phyloP scores from a whole-genome alignment of 2,888 invertebrate species.

The Lasioglossum marginatum region DNA sequence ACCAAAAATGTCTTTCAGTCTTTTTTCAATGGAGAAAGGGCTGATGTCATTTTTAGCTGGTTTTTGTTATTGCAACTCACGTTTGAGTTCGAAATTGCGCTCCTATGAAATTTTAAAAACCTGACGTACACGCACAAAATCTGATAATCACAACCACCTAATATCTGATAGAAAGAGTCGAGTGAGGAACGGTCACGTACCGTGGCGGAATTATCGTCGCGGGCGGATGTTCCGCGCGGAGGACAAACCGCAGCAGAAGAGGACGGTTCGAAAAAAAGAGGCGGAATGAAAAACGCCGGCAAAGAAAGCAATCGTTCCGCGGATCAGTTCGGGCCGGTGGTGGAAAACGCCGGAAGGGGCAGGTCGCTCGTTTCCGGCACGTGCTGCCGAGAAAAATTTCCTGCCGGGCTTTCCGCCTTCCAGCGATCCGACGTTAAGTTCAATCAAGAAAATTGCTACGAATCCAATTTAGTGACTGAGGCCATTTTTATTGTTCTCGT shows the following conservation, averaged over 20 bases:
- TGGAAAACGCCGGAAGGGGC: conserved; percentile 34
- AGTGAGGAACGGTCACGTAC: conserved; percentile 16
- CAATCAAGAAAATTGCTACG: conserved; percentile 49
- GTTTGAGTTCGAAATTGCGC: too few relatives aligned
- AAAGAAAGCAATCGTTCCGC: conserved; percentile 56
- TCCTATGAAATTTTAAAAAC: too few relatives aligned
- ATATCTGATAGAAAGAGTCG: background rate
- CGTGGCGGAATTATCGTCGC: background rate
- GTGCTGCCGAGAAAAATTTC: conserved; percentile 51
- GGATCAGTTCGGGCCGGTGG: conserved; percentile 47
- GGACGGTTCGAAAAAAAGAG: background rate
- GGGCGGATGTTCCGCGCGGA: conserved; percentile 20
- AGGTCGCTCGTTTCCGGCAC: conserved; percentile 54
- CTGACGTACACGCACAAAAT: too few relatives aligned
- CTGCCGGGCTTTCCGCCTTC: conserved; percentile 42
- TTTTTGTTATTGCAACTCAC: too few relatives aligned
- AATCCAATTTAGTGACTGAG: conserved; percentile 45
- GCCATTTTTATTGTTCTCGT: conserved; percentile 39
- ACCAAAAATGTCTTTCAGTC: too few relatives aligned
- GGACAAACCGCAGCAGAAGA: conserved; percentile 15
- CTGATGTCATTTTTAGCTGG: too few relatives aligned
- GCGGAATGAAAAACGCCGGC: conserved; percentile 7
- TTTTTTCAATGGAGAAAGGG: too few relatives aligned
- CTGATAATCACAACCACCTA: too few relatives aligned
- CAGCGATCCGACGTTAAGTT: conserved; percentile 39